Evolutionary conservation across 2,888 invertebrate genomes (phyloP), one percentile per base, ranked within the genome.

Genomic region (Labia minor): DNA sequence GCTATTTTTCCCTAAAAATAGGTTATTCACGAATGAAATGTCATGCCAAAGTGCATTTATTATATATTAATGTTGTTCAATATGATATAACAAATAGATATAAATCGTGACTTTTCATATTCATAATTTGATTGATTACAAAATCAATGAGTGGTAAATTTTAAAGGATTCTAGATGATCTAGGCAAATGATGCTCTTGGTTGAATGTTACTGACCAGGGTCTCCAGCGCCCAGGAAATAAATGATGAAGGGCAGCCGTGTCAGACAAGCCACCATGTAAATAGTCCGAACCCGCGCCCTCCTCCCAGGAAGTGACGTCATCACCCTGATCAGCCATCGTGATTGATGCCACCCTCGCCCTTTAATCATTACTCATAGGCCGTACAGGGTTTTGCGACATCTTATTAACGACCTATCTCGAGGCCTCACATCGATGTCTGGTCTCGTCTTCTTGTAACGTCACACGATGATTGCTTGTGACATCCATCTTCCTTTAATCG

Each of bases 341-440:
- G 49, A 49, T 49, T 49, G 49, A 49, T 49, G 49, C 49, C 49
- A 14, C n/a, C 49, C 49, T 49, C 49, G 49, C 49, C 49, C n/a
- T 49, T 49, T 49, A 49, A 49, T 49, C 49, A 49, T 49, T 49
- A 49, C 49, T 49, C 49, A 49, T 49, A 4, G 49, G 49, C 16
- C 6, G 26, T 26, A 8, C 26, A 26, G 26, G 26, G 49, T 49
- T 49, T 49, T 49, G 49, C 49, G 49, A 49, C 49, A 49, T 49
- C 49, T 49, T 49, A 49, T 49, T 49, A 49, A 49, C 49, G 49
- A 49, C 49, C 49, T 49, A n/a, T 49, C 49, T 49, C 49, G 49
- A n/a, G 16, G 4, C 16, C 49, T 49, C 49, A 49, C 49, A 49
- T n/a, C 49, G 49, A 49, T 49, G 14, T 49, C 49, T 49, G 49